Base-by-base conservation (phyloP, 2,888 invertebrate species). In the Xestia ashworthii region DNA sequence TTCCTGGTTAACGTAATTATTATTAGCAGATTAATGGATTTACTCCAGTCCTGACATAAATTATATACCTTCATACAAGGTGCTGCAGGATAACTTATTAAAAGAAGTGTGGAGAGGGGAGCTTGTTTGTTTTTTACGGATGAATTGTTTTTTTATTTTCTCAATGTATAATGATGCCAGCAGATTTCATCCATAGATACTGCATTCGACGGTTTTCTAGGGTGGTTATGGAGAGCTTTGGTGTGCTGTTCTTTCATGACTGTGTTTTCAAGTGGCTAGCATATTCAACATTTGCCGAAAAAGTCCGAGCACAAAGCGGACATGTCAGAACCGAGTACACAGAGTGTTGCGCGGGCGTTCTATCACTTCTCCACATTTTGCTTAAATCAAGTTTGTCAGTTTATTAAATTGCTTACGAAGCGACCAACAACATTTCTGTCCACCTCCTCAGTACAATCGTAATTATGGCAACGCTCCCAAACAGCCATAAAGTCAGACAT, bases 401-500 rank as follows among this genome's bases (percentile, higher is more conserved):
- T 78, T 41, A 55, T 74, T 74, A 60, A 78, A 78, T 78, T 50
- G 50, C 38, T 69, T 32, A 22, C 16, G 22, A 50, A 72, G 32
- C 65, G 46, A 62, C 66, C 32, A 38, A n/a, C 5, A 48, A 64
- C 66, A 67, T 71, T 62, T 72, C 41, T 44, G 41, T 4, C 25
- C 38, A 66, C 68, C 22, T 77, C 22, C 48, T 11, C 5, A 50
- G 53, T 66, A 69, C 62, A 48, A 38, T 38, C 41, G 50, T 62
- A 25, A 71, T 69, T 80, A 58, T 70, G 44, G 71, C 38, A 70
- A 60, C 58, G 72, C 66, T 25, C 67, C 75, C 84, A 72, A 82
- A 78, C 16, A 76, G 44, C 74, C 44, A 79, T 76, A 79, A 82
- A 87, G 69, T 70, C 62, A 46, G 32, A 80, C 70, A 70, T 19